A percentile compares a stretch with the other conserved stretches of the same genome.
phyloP scores from a whole-genome alignment of 30 jellyfish, hydroid and myxozoan species.

The Sanderia malayensis region DNA sequence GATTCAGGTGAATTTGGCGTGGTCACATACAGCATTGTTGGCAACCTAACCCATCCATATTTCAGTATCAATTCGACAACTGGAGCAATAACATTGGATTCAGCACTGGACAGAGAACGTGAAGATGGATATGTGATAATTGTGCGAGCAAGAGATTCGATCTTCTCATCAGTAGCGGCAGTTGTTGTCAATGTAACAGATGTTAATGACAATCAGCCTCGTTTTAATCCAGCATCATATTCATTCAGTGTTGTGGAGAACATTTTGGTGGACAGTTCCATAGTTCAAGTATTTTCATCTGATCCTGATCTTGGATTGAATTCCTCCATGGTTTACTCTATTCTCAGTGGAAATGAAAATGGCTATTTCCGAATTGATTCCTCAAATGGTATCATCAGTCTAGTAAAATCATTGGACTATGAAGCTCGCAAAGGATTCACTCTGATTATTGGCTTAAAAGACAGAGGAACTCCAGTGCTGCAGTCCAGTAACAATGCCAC shows the following conservation, averaged over 20 bases:
- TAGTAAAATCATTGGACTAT: conserved; percentile 50
- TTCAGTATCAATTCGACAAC: conserved; percentile 64
- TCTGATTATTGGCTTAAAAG: conserved; percentile 56
- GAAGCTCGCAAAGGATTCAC: conserved; percentile 49
- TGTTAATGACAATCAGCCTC: conserved; percentile 89
- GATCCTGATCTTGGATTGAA: conserved; percentile 84
- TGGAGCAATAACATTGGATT: conserved; percentile 59
- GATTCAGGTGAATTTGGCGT: conserved; percentile 77
- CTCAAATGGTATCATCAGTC: conserved; percentile 62
- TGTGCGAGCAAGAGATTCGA: conserved; percentile 64
- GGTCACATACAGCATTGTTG: conserved; percentile 68
- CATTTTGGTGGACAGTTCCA: conserved; percentile 51
- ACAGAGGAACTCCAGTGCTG: conserved; percentile 66
- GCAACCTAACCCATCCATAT: conserved; percentile 60
- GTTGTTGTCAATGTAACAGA: conserved; percentile 80
- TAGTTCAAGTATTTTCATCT: conserved; percentile 69
- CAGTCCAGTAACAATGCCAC: conserved; percentile 56
- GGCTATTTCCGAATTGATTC: conserved; percentile 53
- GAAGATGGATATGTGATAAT: conserved; percentile 72
- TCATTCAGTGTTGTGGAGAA: conserved; percentile 69
- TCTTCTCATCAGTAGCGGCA: conserved; percentile 67
- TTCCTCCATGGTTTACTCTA: conserved; percentile 47
- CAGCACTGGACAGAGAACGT: conserved; percentile 76
- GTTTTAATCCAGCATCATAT: conserved; percentile 50
- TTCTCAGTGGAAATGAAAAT: conserved; percentile 37